Conservation (phyloP, 2,797 vertebrate genomes). For the Oceanodroma leucorhoa region DNA sequence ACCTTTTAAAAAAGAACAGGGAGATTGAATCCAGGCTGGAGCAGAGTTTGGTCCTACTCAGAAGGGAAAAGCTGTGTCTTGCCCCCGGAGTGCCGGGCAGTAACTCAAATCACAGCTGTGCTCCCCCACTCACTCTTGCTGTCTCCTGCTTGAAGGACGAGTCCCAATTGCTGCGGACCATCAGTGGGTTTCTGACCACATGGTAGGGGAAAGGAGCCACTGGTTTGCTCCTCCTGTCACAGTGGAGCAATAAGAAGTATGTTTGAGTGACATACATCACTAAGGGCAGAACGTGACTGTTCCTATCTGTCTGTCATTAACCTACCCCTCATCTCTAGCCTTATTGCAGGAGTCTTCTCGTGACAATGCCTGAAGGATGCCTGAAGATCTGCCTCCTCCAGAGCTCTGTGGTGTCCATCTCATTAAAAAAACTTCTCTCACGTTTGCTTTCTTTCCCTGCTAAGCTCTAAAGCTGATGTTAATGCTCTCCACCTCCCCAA, state of each 20-base stretch:
- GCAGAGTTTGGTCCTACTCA: neutral
- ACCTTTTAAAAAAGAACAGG: neutral
- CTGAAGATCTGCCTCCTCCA: neutral
- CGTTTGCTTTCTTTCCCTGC: neutral
- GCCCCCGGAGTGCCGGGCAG: accelerated
- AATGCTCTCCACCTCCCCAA: neutral
- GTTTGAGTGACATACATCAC: neutral
- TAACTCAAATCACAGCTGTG: neutral
- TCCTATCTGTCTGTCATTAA: neutral
- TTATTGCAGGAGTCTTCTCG: accelerated
- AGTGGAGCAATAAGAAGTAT: neutral
- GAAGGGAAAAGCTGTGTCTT: neutral
- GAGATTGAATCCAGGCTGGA: neutral
- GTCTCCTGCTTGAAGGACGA: neutral
- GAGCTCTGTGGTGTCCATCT: neutral
- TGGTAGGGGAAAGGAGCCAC: neutral
- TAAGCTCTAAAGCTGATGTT: neutral
- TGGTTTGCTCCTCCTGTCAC: neutral
- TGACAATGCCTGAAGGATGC: neutral
- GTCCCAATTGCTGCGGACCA: accelerated
- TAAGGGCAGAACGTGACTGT: neutral
- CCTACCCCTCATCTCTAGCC: neutral
- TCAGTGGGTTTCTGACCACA: neutral
- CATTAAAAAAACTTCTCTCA: neutral
- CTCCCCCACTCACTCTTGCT: neutral